Evolutionary conservation across 2,888 invertebrate species (phyloP), one percentile per base, ranked within the genome.

Genomic region (Cybosia mesomella): DNA sequence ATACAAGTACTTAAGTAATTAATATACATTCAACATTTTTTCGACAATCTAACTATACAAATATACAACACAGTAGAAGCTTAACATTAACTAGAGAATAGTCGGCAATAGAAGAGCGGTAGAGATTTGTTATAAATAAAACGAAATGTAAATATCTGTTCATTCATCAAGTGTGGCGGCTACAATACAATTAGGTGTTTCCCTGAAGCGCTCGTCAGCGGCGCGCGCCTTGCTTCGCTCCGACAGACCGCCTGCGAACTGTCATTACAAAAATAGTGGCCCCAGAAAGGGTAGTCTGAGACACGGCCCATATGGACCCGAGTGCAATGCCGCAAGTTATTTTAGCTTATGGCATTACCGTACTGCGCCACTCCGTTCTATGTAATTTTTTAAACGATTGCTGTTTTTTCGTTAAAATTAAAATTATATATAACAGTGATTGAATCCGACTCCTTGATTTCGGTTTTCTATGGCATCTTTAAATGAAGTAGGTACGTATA

Each of bases 181-280:
- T 76, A 81, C 81, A 84, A 87, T 87, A 89, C 89, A 92, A 92
- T 92, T 92, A 92, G 92, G 92, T 91, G 88, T 90, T 92, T 92
- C 91, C 89, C 88, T 90, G 90, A 91, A 87, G 74, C 75, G 77
- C 63, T 64, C 76, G 70, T 49, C 55, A 69, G 66, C 67, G 74
- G 62, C 70, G 73, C 64, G 64, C 68, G 58, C 49, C 57, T 39
- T 65, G 71, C 58, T 60, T 21, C 62, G 57, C 43, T 49, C 39
- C 80, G 66, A 66, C 71, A 79, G 80, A 82, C 92, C 93, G 93
- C 93, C 93, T 94, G 94, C 91, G 79, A 87, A 91, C 91, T 92
- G 93, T 94, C 94, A 93, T 90, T 93, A 93, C 91, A 89, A 91
- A 94, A 94, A 94, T 94, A 94, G 93, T 92, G 92, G 91, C 86